phyloP scores from a whole-genome alignment of 2,113 vertebrate species.

The Archilochus colubris region DNA sequence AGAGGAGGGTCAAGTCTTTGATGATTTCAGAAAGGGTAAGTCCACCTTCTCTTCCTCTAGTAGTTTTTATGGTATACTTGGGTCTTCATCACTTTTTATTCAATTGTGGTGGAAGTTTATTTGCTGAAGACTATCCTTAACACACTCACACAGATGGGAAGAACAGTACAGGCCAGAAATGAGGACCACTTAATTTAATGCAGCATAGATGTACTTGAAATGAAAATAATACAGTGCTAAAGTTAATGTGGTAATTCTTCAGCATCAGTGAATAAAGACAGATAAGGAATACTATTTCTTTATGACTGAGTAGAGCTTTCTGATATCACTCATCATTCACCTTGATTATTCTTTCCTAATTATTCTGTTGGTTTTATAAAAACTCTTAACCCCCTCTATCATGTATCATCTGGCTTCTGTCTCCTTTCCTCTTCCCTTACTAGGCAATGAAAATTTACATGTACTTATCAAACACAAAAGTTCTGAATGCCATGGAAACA shows the following conservation, averaged over 20 bases:
- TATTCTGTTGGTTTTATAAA: not conserved
- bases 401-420: not conserved
- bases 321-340: not conserved
- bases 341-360: not conserved
- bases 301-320: not conserved
- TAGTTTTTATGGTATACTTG: not conserved
- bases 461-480: not conserved
- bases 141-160: fast-evolving
- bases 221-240: not conserved
- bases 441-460: not conserved
- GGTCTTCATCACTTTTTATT: not conserved
- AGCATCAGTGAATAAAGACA: not conserved
- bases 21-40: not conserved
- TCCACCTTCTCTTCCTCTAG: not conserved
- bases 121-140: not conserved
- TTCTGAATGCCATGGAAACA: not conserved
- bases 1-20: not conserved
- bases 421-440: not conserved
- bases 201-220: not conserved
- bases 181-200: not conserved
- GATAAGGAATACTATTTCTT: not conserved
- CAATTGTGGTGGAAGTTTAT: not conserved
- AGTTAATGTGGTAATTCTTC: not conserved
- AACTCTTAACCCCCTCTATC: not conserved
- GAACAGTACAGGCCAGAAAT: not conserved